Base-by-base conservation (phyloP, 2,113 vertebrate species). In the Notarius quadriscutis region DNA sequence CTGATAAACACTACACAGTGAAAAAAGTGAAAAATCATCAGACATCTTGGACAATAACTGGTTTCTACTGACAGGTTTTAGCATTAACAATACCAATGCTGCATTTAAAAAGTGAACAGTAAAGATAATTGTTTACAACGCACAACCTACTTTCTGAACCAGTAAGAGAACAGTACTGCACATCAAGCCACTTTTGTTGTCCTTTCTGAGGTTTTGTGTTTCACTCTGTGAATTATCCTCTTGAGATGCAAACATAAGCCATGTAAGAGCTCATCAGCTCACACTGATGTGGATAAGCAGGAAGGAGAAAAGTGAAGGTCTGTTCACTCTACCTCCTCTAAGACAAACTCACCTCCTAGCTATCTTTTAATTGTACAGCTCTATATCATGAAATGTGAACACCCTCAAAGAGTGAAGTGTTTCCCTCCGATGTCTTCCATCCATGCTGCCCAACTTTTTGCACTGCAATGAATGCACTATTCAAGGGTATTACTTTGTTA, bases 301-400 rank as follows among this genome's bases (percentile, higher is more conserved):
- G 81, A 87, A 87, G 91, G 86, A 90, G 65, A 74, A 69, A 90
- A 89, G 92, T 92, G 89, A 90, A 91, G 84, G 89, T 89, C 85
- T 86, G 62, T 87, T 89, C 89, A 77, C 77, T 92, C 93, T 95
- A 94, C 95, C 94, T 95, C 93, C 92, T 87, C 88, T 85, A 87
- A 90, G 81, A 93, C 90, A 78, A 86, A 71, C 90, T 90, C 91
- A 88, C 92, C 91, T 93, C 88, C 88, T 80, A 65, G 87, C 74
- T 75, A 87, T 88, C 88, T 87, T 41, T 53, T 30, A 86, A 89
- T 87, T 81, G 87, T 89, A 88, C 83, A 80, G 77, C 81, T 79
- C 62, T 58, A 77, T 74, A 81, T 78, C 55, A 55, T 53, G 62
- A 79, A 84, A 81, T n/a, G 9, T 74, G 69, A 87, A 92, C 87